These are phyloP conservation scores for Eremophila alpestris DNA, from an alignment of 2,797 vertebrate species.

Conservation along the genomic window DNA sequence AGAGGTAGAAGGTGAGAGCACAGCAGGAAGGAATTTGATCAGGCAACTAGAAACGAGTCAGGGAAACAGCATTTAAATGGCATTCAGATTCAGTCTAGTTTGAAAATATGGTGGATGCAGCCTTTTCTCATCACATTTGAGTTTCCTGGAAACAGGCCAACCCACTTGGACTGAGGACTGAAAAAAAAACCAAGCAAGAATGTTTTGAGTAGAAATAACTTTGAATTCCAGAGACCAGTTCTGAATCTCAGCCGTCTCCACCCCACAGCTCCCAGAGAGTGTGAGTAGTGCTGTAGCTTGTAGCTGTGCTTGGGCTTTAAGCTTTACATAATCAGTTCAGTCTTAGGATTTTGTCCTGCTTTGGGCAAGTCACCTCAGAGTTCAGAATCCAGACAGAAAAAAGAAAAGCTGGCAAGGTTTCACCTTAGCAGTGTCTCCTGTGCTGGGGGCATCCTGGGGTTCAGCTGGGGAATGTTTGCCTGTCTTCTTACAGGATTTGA, in stretches of 20 bases:
- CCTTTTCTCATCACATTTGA: not conserved
- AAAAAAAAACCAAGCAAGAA: not conserved
- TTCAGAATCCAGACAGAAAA: not conserved
- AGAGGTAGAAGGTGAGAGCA: not conserved
- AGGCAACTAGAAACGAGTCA: not conserved
- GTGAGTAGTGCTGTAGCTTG: not conserved
- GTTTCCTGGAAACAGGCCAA: not conserved
- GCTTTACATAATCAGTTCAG: not conserved
- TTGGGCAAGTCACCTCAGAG: not conserved
- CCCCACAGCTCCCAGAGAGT: not conserved
- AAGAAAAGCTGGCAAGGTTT: not conserved
- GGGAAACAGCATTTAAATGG: not conserved
- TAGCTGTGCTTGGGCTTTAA: not conserved
- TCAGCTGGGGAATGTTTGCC: not conserved
- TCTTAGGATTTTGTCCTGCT: not conserved
- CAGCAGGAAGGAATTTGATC: not conserved
- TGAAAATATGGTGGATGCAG: not conserved
- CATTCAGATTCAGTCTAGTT: not conserved
- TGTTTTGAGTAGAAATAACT: not conserved
- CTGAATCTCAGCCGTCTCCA: not conserved
- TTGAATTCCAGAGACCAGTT: not conserved
- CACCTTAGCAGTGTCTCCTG: not conserved
- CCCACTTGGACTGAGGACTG: not conserved
- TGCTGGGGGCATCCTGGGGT: not conserved
- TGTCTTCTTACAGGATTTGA: slow-evolving; percentile 85